phyloP scores from a whole-genome alignment of 1,140 invertebrate genomes.

The Danaus melanippus region DNA sequence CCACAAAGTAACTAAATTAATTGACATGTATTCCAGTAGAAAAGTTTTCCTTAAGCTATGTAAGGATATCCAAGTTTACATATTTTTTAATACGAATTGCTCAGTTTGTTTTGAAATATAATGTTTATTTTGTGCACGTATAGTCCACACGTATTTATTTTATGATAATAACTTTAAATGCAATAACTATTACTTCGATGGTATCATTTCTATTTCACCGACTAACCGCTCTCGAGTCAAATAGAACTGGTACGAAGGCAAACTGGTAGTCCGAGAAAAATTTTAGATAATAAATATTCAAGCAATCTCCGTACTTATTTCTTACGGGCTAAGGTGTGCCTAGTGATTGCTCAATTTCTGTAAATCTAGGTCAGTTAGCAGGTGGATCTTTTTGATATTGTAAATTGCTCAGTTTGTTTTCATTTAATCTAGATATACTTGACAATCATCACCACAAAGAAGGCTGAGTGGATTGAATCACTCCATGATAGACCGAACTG shows the following conservation, averaged over 20 bases:
- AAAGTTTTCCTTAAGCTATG: no score
- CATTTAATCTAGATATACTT: slow-evolving; percentile 16
- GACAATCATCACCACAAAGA: slow-evolving; percentile 11
- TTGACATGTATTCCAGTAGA: no score
- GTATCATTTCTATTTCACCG: slow-evolving; percentile 16
- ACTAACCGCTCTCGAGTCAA: slow-evolving; percentile 13
- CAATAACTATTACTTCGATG: no score
- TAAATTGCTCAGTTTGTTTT: slow-evolving; percentile 6
- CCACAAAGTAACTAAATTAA: no score
- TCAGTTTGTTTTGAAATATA: no score
- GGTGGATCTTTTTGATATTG: slow-evolving; percentile 24
- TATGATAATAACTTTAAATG: no score
- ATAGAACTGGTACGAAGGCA: slow-evolving; percentile 22
- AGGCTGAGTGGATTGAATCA: slow-evolving; percentile 16
- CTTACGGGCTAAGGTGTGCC: slow-evolving; percentile 5
- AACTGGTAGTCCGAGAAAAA: slow-evolving; percentile 25
- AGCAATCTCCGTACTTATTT: slow-evolving; percentile 12
- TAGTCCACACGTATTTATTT: no score
- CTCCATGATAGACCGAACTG: slow-evolving; percentile 18
- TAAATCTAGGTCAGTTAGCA: slow-evolving; percentile 26
- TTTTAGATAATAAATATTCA: slow-evolving; percentile 5
- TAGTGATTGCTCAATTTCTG: slow-evolving; percentile 10
- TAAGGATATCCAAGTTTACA: no score
- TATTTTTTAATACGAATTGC: no score
- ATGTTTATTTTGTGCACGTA: no score